phyloP scores from a whole-genome alignment of 2,113 vertebrate genomes.

The Dicaeum eximium region DNA sequence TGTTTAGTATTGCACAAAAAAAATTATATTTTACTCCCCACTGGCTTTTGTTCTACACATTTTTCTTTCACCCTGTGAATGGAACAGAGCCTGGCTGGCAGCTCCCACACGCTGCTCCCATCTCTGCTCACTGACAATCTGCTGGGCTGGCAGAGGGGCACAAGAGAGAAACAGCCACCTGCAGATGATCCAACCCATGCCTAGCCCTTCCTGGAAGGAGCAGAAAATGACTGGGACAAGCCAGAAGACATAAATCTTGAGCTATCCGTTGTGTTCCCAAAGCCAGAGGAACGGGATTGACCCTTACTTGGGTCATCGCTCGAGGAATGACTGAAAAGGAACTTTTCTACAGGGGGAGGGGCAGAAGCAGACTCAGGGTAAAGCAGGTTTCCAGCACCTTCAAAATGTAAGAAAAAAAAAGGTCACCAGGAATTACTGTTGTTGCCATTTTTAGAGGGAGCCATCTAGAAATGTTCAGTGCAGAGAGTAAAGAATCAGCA shows the following conservation, averaged over 20 bases:
- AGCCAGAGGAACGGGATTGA: not conserved
- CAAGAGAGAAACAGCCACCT: not conserved
- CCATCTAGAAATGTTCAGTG: not conserved
- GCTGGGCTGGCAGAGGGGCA: not conserved
- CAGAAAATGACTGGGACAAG: not conserved
- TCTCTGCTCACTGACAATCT: not conserved
- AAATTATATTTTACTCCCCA: not conserved
- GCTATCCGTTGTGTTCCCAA: not conserved
- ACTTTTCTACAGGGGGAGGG: not conserved
- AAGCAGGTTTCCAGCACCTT: not conserved
- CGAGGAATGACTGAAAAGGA: not conserved
- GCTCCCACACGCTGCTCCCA: not conserved
- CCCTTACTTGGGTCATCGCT: not conserved
- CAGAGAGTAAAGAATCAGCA: not conserved
- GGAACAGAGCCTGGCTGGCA: not conserved
- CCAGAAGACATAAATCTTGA: fast-evolving
- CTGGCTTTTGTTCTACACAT: not conserved
- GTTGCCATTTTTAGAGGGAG: not conserved
- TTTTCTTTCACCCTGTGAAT: not conserved
- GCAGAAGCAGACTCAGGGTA: not conserved
- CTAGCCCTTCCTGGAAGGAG: not conserved
- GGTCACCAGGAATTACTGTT: not conserved
- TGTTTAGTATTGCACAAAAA: not conserved
- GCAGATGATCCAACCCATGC: not conserved
- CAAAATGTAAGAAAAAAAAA: not conserved